These are phyloP conservation scores for Callitettix versicolor DNA, from an alignment of 1,140 invertebrate genomes.

Conservation along the genomic window DNA sequence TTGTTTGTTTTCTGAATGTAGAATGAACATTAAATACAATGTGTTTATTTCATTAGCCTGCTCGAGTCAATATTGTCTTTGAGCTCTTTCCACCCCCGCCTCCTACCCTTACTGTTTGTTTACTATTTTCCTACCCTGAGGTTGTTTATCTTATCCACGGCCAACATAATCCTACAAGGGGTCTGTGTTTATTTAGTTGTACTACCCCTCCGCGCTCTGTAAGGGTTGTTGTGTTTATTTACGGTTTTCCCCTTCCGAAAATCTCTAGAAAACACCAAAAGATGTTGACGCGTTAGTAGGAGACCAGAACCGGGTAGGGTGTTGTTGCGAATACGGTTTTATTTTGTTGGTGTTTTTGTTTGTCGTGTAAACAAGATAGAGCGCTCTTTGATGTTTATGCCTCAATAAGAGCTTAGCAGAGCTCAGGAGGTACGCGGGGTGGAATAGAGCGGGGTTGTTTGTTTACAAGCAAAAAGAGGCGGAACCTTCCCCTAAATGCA, in stretches of 20 bases:
- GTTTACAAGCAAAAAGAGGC: neutral
- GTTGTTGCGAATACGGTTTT: neutral
- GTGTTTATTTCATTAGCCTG: no score
- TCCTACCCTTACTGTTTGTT: constrained; percentile 7
- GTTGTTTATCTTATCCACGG: constrained; percentile 14
- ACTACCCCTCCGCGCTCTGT: neutral
- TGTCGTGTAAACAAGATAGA: constrained; percentile 1
- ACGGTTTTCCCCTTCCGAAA: neutral
- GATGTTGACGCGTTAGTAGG: constrained; percentile 8
- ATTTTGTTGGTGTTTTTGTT: neutral
- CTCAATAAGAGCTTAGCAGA: constrained; percentile 2
- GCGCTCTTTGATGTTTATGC: constrained; percentile 6
- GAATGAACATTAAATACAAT: no score
- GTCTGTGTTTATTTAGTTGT: neutral
- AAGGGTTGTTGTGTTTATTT: constrained; percentile 1
- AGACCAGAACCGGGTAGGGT: neutral
- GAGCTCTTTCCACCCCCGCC: no score
- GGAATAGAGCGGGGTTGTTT: neutral
- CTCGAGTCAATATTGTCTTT: no score
- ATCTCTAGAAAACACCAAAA: neutral
- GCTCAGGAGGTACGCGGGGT: neutral
- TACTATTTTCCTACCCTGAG: neutral
- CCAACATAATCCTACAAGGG: constrained; percentile 5
- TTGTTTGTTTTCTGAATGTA: no score
- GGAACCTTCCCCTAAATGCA: no score